Conservation (phyloP, 2,888 invertebrate genomes). For the Phaedon cochleariae region DNA sequence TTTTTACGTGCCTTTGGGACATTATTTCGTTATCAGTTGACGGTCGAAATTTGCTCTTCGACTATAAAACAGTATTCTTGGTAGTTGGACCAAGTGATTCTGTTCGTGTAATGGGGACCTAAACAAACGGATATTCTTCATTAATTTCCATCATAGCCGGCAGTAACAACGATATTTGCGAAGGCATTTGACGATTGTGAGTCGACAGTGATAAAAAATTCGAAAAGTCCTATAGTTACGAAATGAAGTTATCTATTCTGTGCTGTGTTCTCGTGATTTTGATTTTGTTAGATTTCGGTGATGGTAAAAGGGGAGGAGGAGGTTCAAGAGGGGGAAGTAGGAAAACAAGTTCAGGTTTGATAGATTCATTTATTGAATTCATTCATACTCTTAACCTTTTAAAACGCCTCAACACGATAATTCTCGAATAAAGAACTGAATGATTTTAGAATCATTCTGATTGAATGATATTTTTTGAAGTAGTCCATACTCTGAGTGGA, state of each 20-base stretch:
- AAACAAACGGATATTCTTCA: conserved; percentile 13
- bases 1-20: too few species aligned
- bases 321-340: conserved; percentile 18
- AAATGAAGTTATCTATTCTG: conserved; percentile 33
- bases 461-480: too few species aligned
- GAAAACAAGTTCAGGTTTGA: conserved; percentile 27
- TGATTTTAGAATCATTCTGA: too few species aligned
- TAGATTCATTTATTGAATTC: not conserved
- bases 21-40: too few species aligned
- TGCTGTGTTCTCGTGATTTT: conserved; percentile 33
- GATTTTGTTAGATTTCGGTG: conserved; percentile 8
- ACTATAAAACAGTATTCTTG: not conserved
- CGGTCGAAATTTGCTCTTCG: too few species aligned
- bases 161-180: not conserved
- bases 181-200: not conserved
- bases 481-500: too few species aligned
- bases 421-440: too few species aligned
- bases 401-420: too few species aligned
- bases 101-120: not conserved
- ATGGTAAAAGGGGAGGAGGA: conserved; percentile 30
- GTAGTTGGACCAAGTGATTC: not conserved
- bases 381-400: too few species aligned
- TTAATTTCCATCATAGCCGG: not conserved
- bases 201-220: not conserved
- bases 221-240: not conserved